These are phyloP conservation scores for Salmo trutta DNA, from an alignment of 2,797 vertebrate genomes.

Conservation along the genomic window DNA sequence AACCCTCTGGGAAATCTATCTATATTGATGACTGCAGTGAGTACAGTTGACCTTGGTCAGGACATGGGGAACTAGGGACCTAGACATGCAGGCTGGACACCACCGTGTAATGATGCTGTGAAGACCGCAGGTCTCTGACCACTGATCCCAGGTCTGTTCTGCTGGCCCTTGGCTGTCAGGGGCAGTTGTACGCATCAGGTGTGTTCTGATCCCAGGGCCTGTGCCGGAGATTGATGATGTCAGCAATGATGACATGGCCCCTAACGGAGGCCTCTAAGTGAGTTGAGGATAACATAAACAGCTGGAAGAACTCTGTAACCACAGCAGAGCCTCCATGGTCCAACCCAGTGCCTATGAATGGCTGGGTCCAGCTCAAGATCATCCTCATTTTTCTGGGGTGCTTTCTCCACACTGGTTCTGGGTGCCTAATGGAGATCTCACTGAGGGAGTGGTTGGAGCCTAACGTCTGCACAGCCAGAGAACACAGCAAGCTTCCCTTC, in stretches of 20 bases:
- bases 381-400: conserved; percentile 5
- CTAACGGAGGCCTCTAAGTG: conserved; percentile 4
- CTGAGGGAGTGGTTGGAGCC: background rate
- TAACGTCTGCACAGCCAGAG: background rate
- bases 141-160: background rate
- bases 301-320: conserved; percentile 20
- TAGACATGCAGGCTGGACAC: background rate
- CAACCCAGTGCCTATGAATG: background rate
- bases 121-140: background rate
- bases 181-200: background rate
- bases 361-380: conserved; percentile 1
- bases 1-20: too few species aligned
- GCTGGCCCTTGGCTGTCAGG: background rate
- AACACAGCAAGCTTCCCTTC: background rate
- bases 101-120: background rate
- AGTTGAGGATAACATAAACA: conserved; percentile 5
- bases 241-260: conserved; percentile 2
- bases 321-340: conserved; percentile 8
- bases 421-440: background rate
- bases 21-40: background rate
- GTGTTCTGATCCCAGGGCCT: background rate
- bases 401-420: background rate
- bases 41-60: background rate
- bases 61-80: background rate
- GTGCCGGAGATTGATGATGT: conserved; percentile 3